Percentiles rank a stretch among this genome's conserved stretches.
Evolutionary conservation across 2,113 vertebrate species (phyloP).

Genomic region (Camarhynchus parvulus): DNA sequence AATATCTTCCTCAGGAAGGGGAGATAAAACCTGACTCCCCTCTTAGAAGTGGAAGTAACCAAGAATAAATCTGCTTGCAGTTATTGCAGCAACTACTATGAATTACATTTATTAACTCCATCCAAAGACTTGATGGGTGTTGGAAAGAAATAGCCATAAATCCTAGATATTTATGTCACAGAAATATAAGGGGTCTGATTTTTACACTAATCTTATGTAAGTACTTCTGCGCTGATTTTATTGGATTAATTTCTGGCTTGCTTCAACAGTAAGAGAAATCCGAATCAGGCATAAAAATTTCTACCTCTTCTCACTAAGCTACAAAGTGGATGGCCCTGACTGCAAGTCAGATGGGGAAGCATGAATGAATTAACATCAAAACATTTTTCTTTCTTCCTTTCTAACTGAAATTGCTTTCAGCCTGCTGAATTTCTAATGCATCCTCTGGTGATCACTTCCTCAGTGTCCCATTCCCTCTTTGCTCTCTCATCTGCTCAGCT

Average conservation of each 20-base stretch:
- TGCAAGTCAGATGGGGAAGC: conserved; percentile 19
- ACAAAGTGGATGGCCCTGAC: not conserved
- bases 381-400: conserved; percentile 23
- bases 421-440: conserved; percentile 33
- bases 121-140: not conserved
- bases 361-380: conserved; percentile 47
- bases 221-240: not conserved
- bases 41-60: not conserved
- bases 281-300: not conserved
- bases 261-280: not conserved
- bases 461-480: not conserved
- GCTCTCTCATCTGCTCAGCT: not conserved
- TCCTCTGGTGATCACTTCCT: conserved; percentile 5
- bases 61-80: not conserved
- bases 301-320: not conserved
- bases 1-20: not conserved
- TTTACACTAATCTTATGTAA: not conserved
- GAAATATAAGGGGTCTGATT: not conserved
- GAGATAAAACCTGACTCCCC: not conserved
- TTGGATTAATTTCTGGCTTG: not conserved
- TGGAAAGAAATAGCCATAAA: not conserved
- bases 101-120: not conserved
- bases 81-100: not conserved
- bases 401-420: conserved; percentile 38
- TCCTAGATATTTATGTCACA: not conserved